These are phyloP conservation scores for Hycleus cichorii DNA, from an alignment of 1,140 invertebrate species.

Conservation along the genomic window DNA sequence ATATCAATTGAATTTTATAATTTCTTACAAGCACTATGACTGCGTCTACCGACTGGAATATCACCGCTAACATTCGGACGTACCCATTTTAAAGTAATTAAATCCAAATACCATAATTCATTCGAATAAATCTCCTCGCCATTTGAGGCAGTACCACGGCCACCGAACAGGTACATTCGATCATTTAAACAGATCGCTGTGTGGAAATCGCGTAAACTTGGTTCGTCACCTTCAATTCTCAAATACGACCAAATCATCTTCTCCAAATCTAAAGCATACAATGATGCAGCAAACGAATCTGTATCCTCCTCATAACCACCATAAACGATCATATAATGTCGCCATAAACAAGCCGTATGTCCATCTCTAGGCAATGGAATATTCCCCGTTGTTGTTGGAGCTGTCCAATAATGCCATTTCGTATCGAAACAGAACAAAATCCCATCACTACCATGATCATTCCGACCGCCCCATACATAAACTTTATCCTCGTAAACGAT, in stretches of 20 bases:
- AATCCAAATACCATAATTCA: slow-evolving; percentile 69
- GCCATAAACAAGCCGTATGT: slow-evolving; percentile 78
- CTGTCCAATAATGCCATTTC: slow-evolving; percentile 60
- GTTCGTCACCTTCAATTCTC: slow-evolving; percentile 50
- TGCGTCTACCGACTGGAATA: slow-evolving; percentile 65
- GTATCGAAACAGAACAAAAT: slow-evolving; percentile 73
- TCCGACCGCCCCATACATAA: slow-evolving; percentile 87
- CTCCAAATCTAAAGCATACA: slow-evolving; percentile 66
- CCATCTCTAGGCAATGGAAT: slow-evolving; percentile 78
- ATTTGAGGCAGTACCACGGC: slow-evolving; percentile 57
- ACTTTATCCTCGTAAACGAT: slow-evolving; percentile 68
- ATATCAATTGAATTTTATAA: neutral
- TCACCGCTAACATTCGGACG: slow-evolving; percentile 49
- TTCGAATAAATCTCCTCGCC: slow-evolving; percentile 72
- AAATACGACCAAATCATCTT: slow-evolving; percentile 65
- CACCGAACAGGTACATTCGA: slow-evolving; percentile 82
- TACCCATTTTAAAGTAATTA: slow-evolving; percentile 60
- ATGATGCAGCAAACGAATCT: slow-evolving; percentile 72
- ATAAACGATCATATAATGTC: slow-evolving; percentile 82
- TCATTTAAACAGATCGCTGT: slow-evolving; percentile 65
- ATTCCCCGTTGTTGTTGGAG: slow-evolving; percentile 54
- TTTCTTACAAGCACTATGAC: slow-evolving; percentile 74
- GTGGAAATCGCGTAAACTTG: slow-evolving; percentile 79
- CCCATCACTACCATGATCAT: slow-evolving; percentile 74
- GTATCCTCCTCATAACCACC: slow-evolving; percentile 77